Conservation (phyloP, 2,113 vertebrate genomes). For the Stigmatopora nigra region DNA sequence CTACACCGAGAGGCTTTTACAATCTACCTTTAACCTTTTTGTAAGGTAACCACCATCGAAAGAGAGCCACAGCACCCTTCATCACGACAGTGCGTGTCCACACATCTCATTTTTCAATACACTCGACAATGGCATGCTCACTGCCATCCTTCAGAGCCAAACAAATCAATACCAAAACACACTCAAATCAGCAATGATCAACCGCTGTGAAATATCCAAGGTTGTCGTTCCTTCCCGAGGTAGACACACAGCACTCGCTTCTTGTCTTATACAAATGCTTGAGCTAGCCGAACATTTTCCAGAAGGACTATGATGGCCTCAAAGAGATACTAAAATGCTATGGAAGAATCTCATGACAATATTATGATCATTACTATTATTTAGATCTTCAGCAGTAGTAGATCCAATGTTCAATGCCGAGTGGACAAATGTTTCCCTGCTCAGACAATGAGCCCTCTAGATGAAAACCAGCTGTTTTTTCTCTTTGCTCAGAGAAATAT, state of each 20-base stretch:
- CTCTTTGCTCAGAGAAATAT: conserved; percentile 24
- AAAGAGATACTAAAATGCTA: background rate
- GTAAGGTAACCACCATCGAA: background rate
- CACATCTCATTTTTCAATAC: conserved; percentile 50
- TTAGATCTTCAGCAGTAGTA: too few species aligned
- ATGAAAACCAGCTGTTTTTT: conserved; percentile 25
- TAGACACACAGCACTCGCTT: background rate
- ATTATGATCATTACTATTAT: too few species aligned
- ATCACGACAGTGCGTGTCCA: conserved; percentile 15
- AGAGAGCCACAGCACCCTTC: conserved; percentile 7
- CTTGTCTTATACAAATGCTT: background rate
- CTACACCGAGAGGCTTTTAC: background rate
- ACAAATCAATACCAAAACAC: conserved; percentile 63
- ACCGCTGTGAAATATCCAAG: conserved; percentile 36
- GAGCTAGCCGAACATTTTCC: background rate
- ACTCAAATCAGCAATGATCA: conserved; percentile 53
- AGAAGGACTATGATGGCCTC: background rate
- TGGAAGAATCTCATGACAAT: background rate
- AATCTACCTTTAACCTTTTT: conserved; percentile 2
- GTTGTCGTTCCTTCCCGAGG: conserved; percentile 34
- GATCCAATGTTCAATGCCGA: background rate
- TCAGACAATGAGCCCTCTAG: conserved; percentile 12
- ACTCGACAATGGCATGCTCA: conserved; percentile 25
- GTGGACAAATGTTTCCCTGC: background rate
- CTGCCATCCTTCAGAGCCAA: conserved; percentile 45